Conservation (phyloP, 2,797 vertebrate genomes). For the Gila robusta region DNA sequence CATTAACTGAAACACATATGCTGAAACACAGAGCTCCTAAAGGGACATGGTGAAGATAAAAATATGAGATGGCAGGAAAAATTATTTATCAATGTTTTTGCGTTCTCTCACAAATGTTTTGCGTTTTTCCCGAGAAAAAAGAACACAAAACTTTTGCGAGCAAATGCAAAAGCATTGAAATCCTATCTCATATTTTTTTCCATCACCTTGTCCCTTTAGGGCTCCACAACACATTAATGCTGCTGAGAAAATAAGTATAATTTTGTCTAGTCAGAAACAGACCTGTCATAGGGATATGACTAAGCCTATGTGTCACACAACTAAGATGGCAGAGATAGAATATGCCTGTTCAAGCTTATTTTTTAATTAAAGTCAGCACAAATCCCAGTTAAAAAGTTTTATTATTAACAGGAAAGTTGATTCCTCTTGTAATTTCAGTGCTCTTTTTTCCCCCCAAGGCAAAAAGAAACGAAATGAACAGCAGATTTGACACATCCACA, state of each 20-base stretch:
- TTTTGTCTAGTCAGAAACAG: not conserved
- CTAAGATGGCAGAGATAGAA: not conserved
- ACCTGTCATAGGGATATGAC: not conserved
- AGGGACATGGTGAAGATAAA: not conserved
- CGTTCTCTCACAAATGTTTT: no score
- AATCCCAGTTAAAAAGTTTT: not conserved
- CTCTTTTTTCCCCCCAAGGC: not conserved
- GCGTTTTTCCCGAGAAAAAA: no score
- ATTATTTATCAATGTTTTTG: not conserved
- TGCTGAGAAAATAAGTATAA: not conserved
- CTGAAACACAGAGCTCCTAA: not conserved
- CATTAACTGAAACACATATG: not conserved
- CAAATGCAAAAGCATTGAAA: not conserved
- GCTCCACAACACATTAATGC: not conserved
- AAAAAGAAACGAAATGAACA: not conserved
- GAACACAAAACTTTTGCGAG: no score
- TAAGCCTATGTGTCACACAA: conserved; percentile 10
- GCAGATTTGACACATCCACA: not conserved
- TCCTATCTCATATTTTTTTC: not conserved
- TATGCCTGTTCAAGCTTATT: not conserved
- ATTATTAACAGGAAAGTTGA: not conserved
- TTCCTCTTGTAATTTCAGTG: not conserved
- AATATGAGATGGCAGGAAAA: not conserved
- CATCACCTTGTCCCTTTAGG: not conserved
- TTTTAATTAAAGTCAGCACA: not conserved